Conservation (phyloP, 2,797 vertebrate species). For the Hypotaenidia philippensis region DNA sequence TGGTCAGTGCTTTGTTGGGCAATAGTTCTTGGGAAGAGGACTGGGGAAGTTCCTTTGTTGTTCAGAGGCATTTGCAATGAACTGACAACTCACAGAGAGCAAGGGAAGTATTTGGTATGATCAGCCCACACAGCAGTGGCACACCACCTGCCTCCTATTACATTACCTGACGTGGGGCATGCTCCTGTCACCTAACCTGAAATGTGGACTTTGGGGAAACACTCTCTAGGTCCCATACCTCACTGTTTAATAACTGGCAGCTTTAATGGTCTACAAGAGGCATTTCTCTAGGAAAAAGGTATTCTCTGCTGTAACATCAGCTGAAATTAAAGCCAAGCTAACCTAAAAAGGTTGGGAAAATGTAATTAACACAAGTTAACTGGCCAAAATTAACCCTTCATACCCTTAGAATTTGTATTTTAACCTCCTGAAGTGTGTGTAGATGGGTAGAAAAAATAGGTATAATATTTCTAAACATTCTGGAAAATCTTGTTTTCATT, state of each 20-base stretch:
- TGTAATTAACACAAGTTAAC: not conserved
- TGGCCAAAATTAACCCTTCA: not conserved
- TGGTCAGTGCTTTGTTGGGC: rapidly evolving
- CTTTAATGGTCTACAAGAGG: not conserved
- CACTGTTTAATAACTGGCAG: not conserved
- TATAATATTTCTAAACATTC: not conserved
- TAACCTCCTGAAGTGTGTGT: not conserved
- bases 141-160: not conserved
- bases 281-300: not conserved
- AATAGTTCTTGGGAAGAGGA: not conserved
- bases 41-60: not conserved
- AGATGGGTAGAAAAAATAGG: not conserved
- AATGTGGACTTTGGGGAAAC: not conserved
- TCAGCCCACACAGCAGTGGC: not conserved
- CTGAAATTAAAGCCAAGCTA: not conserved
- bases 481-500: not conserved
- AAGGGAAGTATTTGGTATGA: not conserved
- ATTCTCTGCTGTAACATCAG: not conserved
- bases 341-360: not conserved
- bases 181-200: constrained; percentile 4
- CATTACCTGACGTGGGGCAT: not conserved
- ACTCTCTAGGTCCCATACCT: not conserved
- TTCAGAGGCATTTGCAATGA: not conserved
- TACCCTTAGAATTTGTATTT: not conserved
- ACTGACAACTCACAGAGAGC: not conserved